Evolutionary conservation across 2,888 invertebrate species (phyloP).

Genomic region (Aphidoletes aphidimyza): DNA sequence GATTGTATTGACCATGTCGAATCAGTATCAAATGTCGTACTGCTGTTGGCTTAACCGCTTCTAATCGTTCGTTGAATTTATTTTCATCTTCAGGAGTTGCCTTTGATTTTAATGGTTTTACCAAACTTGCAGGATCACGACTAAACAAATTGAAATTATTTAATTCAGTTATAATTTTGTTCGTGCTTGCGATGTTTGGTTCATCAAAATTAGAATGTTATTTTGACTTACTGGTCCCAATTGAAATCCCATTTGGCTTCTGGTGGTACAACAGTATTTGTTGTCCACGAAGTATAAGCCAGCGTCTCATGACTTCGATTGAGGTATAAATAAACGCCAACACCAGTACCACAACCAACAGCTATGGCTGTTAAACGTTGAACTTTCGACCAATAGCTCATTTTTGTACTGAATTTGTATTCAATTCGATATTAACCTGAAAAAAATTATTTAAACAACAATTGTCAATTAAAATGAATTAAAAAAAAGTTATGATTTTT

Average conservation of each 20-base stretch:
- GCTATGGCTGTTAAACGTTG: conserved; percentile 66
- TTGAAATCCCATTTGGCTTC: conserved; percentile 83
- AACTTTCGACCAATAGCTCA: conserved; percentile 59
- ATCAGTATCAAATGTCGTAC: conserved; percentile 86
- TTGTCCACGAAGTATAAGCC: conserved; percentile 77
- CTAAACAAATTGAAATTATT: conserved; percentile 55
- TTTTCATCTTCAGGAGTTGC: conserved; percentile 72
- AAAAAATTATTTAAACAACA: not conserved
- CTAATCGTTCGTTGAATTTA: conserved; percentile 74
- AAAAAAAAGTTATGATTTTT: not conserved
- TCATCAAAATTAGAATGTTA: not conserved
- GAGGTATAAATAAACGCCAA: conserved; percentile 72
- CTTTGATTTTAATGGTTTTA: conserved; percentile 70
- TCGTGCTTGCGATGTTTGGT: not conserved
- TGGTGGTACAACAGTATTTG: conserved; percentile 71
- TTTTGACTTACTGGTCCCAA: conserved; percentile 81
- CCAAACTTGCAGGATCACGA: conserved; percentile 78
- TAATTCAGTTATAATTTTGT: not conserved
- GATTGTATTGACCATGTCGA: conserved; percentile 94
- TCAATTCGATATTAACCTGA: not conserved
- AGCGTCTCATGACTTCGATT: conserved; percentile 66
- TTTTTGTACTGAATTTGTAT: conserved; percentile 55
- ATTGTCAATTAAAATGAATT: not conserved
- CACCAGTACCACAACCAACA: conserved; percentile 75
- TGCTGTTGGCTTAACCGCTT: conserved; percentile 70